Evolutionary conservation across 2,888 invertebrate genomes (phyloP).

Genomic region (Drosophila emarginata): DNA sequence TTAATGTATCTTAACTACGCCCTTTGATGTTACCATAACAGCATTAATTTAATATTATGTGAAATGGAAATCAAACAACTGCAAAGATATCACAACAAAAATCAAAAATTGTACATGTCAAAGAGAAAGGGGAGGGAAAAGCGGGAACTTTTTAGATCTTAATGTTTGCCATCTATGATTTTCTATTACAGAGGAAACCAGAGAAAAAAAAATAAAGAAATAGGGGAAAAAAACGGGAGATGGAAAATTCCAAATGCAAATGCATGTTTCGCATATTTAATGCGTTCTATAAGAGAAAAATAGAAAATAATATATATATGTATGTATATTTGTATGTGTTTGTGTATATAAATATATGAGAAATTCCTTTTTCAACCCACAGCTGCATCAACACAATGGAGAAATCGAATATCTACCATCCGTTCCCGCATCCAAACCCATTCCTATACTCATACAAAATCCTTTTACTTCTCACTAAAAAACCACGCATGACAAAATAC

Average conservation of each 20-base stretch:
- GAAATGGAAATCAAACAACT: slow-evolving; percentile 54
- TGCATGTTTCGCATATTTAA: slow-evolving; percentile 72
- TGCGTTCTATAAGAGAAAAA: slow-evolving; percentile 33
- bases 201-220: background rate
- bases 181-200: slow-evolving; percentile 4
- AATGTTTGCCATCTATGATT: slow-evolving; percentile 49
- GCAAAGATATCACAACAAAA: slow-evolving; percentile 35
- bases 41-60: slow-evolving; percentile 52
- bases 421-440: background rate
- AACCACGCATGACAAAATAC: slow-evolving; percentile 74
- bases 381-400: slow-evolving; percentile 69
- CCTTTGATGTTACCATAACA: slow-evolving; percentile 43
- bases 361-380: slow-evolving; percentile 59
- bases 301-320: slow-evolving; percentile 19
- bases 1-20: background rate
- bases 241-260: slow-evolving; percentile 65
- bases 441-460: background rate
- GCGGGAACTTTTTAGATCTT: slow-evolving; percentile 20
- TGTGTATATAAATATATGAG: slow-evolving; percentile 15
- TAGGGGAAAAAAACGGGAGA: background rate
- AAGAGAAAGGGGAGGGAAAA: background rate
- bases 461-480: slow-evolving; percentile 42
- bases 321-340: slow-evolving; percentile 23
- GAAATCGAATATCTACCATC: slow-evolving; percentile 15
- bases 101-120: slow-evolving; percentile 35